A percentile compares a stretch with the other conserved stretches of the same genome.
Evolutionary conservation across 2,888 invertebrate genomes (phyloP).

Genomic region (Yponomeuta cagnagella): DNA sequence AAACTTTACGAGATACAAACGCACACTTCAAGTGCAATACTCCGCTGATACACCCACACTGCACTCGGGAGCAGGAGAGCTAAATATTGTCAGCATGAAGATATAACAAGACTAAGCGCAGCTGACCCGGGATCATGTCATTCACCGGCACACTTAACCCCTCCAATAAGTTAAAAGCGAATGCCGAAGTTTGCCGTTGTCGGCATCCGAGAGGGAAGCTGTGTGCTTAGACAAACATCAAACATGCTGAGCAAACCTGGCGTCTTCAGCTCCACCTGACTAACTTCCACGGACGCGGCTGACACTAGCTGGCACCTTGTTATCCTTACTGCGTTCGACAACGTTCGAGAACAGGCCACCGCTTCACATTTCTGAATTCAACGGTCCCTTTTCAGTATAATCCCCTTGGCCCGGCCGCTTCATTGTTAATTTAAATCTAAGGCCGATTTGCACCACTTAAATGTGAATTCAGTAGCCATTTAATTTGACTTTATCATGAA

Average conservation of each 20-base stretch:
- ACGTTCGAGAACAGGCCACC: background rate
- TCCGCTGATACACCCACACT: background rate
- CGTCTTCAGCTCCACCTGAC: slow-evolving; percentile 15
- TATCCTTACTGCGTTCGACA: slow-evolving; percentile 4
- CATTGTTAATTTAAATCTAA: background rate
- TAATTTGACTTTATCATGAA: background rate
- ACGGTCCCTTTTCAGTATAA: background rate
- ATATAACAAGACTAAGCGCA: slow-evolving; percentile 1
- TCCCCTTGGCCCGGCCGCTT: background rate
- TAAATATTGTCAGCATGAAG: background rate
- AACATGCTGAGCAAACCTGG: slow-evolving; percentile 15
- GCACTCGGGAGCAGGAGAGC: background rate
- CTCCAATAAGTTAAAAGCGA: slow-evolving; percentile 15
- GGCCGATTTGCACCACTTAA: background rate
- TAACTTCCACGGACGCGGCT: slow-evolving; percentile 10
- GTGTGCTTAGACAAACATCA: slow-evolving; percentile 15
- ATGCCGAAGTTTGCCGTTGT: slow-evolving; percentile 16
- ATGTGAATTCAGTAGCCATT: background rate
- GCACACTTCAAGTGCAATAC: background rate
- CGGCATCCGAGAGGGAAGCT: slow-evolving; percentile 13
- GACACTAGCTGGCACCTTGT: slow-evolving; percentile 9
- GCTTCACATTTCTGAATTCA: background rate
- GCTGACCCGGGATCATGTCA: slow-evolving; percentile 13
- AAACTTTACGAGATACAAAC: background rate
- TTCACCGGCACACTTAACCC: slow-evolving; percentile 7